Evolutionary conservation across 2,888 invertebrate species (phyloP).

Genomic region (Frankliniella fusca): DNA sequence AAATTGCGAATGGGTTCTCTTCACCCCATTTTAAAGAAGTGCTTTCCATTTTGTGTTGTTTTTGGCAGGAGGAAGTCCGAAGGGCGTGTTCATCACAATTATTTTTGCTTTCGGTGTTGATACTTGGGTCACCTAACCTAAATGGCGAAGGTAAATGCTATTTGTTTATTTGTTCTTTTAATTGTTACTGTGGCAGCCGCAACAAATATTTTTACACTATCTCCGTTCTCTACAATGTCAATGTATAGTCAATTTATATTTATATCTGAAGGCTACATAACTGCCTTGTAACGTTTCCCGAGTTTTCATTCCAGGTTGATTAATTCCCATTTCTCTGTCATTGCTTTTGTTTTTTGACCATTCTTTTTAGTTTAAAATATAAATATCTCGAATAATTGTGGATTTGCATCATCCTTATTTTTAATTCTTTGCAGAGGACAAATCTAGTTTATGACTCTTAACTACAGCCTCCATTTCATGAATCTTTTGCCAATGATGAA

Average conservation of each 20-base stretch:
- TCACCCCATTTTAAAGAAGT: background rate
- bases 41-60: background rate
- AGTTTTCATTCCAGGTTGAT: background rate
- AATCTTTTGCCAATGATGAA: background rate
- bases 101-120: background rate
- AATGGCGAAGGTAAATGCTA: constrained; percentile 2
- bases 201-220: background rate
- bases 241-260: background rate
- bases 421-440: background rate
- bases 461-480: background rate
- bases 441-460: background rate
- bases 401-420: background rate
- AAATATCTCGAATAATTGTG: no score
- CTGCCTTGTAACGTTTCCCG: background rate
- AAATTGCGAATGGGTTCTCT: background rate
- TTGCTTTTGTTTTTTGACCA: no score
- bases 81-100: background rate
- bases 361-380: no score
- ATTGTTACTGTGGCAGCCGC: background rate
- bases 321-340: background rate
- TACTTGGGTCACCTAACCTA: background rate
- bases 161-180: background rate
- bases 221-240: background rate
- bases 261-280: background rate
- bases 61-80: background rate